phyloP scores from a whole-genome alignment of 2,113 vertebrate species.

The Cnemophilus loriae region DNA sequence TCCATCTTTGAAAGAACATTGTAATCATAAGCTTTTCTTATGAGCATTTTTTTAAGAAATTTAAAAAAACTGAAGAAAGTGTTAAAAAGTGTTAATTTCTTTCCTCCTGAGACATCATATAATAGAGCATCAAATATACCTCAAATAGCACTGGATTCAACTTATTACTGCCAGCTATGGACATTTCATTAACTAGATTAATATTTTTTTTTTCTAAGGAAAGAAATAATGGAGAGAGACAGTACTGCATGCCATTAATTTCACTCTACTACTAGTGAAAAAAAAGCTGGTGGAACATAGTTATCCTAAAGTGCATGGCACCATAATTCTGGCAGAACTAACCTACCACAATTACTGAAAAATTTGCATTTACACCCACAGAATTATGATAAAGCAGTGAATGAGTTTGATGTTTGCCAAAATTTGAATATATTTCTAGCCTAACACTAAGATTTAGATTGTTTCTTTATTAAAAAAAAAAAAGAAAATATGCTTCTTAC shows the following conservation, averaged over 20 bases:
- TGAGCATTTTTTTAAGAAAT: neutral
- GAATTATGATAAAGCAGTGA: neutral
- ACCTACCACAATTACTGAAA: neutral
- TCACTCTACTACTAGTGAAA: neutral
- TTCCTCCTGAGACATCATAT: neutral
- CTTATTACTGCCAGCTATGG: neutral
- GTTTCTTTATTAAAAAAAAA: neutral
- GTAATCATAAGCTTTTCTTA: neutral
- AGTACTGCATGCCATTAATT: neutral
- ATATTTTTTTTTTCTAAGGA: neutral
- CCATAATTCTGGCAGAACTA: neutral
- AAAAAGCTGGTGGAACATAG: neutral
- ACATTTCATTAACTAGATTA: neutral
- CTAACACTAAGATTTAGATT: neutral
- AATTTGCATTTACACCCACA: neutral
- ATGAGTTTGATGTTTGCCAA: neutral
- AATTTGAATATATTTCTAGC: neutral
- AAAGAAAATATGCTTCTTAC: neutral
- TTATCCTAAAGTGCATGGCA: neutral
- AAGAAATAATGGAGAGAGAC: neutral
- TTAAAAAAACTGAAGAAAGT: neutral
- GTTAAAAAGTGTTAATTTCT: neutral
- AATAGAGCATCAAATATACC: neutral
- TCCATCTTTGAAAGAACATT: neutral
- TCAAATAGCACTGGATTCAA: neutral